Percentiles rank a stretch among this genome's conserved stretches.
These are phyloP conservation scores for Eristalis arbustorum DNA, from an alignment of 2,888 invertebrate species.

Conservation along the genomic window DNA sequence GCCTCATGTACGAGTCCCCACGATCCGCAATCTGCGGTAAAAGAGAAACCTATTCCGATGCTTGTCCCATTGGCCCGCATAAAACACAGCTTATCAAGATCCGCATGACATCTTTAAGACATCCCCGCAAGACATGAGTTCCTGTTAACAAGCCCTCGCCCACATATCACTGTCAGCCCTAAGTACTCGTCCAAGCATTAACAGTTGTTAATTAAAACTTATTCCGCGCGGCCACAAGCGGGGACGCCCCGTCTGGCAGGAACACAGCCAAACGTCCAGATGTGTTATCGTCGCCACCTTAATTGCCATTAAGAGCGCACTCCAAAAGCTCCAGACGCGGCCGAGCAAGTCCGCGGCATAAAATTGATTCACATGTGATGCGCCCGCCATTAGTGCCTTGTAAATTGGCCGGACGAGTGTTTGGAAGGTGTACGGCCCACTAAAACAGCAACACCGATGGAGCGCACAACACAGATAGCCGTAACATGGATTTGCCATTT, in stretches of 20 bases:
- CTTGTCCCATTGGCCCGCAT: background rate
- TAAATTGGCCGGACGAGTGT: slow-evolving; percentile 61
- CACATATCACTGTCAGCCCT: slow-evolving; percentile 57
- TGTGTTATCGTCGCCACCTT: slow-evolving; percentile 45
- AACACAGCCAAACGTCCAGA: slow-evolving; percentile 43
- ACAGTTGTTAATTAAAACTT: slow-evolving; percentile 62
- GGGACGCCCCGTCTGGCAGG: slow-evolving; percentile 4
- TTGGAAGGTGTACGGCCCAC: slow-evolving; percentile 39
- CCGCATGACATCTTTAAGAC: slow-evolving; percentile 43
- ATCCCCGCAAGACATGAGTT: background rate
- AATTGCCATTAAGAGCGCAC: slow-evolving; percentile 66
- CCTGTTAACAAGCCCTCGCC: slow-evolving; percentile 23
- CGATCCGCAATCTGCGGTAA: no score
- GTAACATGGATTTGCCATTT: slow-evolving; percentile 65
- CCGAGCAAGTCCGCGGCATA: slow-evolving; percentile 20
- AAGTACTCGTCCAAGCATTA: slow-evolving; percentile 47
- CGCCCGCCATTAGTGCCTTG: slow-evolving; percentile 61
- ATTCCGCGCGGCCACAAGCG: slow-evolving; percentile 27
- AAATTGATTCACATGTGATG: slow-evolving; percentile 63
- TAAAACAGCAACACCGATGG: slow-evolving; percentile 37
- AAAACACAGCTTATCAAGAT: slow-evolving; percentile 22
- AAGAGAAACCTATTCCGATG: no score
- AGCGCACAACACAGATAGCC: slow-evolving; percentile 29
- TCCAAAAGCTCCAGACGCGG: slow-evolving; percentile 35
- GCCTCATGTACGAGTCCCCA: no score